Conservation (phyloP, 1,140 invertebrate genomes). For the Zelostemma sp. region DNA sequence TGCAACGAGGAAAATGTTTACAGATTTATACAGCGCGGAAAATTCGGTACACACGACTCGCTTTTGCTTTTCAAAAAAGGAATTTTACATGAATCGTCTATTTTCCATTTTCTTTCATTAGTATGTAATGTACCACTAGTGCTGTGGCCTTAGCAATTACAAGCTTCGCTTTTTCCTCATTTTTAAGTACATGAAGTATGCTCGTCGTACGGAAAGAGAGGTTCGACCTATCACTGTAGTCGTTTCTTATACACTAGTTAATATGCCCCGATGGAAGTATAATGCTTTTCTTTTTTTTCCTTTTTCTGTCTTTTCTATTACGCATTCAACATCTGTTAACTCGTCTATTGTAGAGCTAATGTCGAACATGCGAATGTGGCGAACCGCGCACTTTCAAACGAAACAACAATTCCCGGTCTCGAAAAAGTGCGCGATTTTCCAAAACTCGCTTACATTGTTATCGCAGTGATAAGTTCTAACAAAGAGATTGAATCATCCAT, state of each 20-base stretch:
- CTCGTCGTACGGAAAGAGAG: conserved; percentile 44
- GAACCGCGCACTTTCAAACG: conserved; percentile 28
- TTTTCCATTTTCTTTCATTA: conserved; percentile 23
- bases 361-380: conserved; percentile 35
- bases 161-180: conserved; percentile 38
- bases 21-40: neutral
- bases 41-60: conserved; percentile 5
- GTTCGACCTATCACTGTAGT: conserved; percentile 53
- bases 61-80: neutral
- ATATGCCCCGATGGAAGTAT: conserved; percentile 62
- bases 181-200: conserved; percentile 57
- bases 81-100: conserved; percentile 2
- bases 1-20: neutral
- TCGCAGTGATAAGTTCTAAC: conserved; percentile 28
- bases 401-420: neutral
- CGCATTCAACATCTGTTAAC: conserved; percentile 20
- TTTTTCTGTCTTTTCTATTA: conserved; percentile 14
- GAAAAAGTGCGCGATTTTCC: conserved; percentile 33
- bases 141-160: conserved; percentile 34
- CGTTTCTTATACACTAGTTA: conserved; percentile 55
- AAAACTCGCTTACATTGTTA: conserved; percentile 37
- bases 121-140: conserved; percentile 50
- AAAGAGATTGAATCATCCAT: conserved; percentile 18
- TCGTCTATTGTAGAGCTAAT: conserved; percentile 46
- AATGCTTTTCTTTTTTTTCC: conserved; percentile 20